phyloP scores from a whole-genome alignment of 2,888 invertebrate species.

The Apamea epomidion region DNA sequence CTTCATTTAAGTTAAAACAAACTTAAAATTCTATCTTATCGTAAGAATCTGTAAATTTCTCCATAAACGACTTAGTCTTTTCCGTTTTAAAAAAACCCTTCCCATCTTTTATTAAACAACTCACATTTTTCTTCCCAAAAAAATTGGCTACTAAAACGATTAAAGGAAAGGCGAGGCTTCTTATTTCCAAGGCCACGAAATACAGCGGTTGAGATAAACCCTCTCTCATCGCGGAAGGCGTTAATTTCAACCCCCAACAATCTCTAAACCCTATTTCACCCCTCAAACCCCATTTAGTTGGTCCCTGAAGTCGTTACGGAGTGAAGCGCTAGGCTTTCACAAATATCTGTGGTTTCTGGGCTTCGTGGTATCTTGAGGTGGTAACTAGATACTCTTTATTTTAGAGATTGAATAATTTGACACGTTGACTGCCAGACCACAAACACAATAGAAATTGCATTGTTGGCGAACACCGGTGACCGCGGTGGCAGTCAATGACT shows the following conservation, averaged over 20 bases:
- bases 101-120: not conserved
- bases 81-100: not conserved
- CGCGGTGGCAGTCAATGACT: too few relatives aligned
- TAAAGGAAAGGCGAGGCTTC: not conserved
- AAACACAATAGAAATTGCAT: too few relatives aligned
- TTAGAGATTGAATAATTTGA: slow-evolving; percentile 12
- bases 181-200: slow-evolving; percentile 11
- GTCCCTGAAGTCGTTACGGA: slow-evolving; percentile 41
- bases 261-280: slow-evolving; percentile 23
- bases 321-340: slow-evolving; percentile 7
- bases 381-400: slow-evolving; percentile 4
- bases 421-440: too few relatives aligned
- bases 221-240: slow-evolving; percentile 27
- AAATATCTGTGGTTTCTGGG: slow-evolving; percentile 21
- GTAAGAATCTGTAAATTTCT: not conserved
- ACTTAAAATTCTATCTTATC: too few relatives aligned
- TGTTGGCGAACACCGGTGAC: too few relatives aligned
- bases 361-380: slow-evolving; percentile 17
- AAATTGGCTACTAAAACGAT: not conserved
- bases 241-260: slow-evolving; percentile 40
- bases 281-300: slow-evolving; percentile 16
- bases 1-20: too few relatives aligned
- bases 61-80: not conserved
- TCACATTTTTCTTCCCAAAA: not conserved
- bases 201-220: slow-evolving; percentile 38